Conservation (phyloP, 1,140 invertebrate genomes). For the Pinna nobilis region DNA sequence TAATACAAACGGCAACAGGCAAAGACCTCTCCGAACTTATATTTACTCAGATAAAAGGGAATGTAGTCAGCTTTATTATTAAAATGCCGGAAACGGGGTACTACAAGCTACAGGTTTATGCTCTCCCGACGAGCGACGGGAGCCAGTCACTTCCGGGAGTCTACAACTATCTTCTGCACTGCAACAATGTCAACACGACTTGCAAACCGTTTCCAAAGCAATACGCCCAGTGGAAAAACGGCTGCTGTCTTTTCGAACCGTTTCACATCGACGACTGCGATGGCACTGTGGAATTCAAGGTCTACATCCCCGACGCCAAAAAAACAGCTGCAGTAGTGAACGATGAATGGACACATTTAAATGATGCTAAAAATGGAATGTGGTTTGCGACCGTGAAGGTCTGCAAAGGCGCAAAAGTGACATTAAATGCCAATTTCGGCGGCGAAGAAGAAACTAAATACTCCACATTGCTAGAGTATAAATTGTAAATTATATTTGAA, state of each 20-base stretch:
- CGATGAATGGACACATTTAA: conserved; percentile 72
- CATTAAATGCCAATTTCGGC: conserved; percentile 72
- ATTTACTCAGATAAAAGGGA: conserved; percentile 60
- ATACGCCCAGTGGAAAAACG: conserved; percentile 75
- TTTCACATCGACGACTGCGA: conserved; percentile 59
- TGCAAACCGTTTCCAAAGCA: conserved; percentile 73
- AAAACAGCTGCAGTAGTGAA: conserved; percentile 69
- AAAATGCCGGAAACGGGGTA: conserved; percentile 63
- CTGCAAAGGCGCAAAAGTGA: conserved; percentile 57
- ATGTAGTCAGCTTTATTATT: conserved; percentile 56
- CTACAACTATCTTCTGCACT: conserved; percentile 72
- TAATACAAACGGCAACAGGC: conserved; percentile 50
- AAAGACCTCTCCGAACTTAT: conserved; percentile 60
- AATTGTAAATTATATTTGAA: conserved; percentile 59
- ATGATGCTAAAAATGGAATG: conserved; percentile 57
- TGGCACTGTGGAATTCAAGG: conserved; percentile 58
- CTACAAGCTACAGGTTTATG: conserved; percentile 73
- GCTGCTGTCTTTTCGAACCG: conserved; percentile 71
- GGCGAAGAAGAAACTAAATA: conserved; percentile 70
- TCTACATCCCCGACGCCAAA: conserved; percentile 67
- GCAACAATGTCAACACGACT: conserved; percentile 44
- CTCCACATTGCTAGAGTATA: conserved; percentile 71
- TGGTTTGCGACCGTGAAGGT: conserved; percentile 66
- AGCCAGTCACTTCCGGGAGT: conserved; percentile 71
- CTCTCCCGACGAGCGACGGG: conserved; percentile 63